Percentiles rank a stretch among this genome's conserved stretches.
Evolutionary conservation across 2,113 vertebrate genomes (phyloP).

Genomic region (Artemisiospiza belli): DNA sequence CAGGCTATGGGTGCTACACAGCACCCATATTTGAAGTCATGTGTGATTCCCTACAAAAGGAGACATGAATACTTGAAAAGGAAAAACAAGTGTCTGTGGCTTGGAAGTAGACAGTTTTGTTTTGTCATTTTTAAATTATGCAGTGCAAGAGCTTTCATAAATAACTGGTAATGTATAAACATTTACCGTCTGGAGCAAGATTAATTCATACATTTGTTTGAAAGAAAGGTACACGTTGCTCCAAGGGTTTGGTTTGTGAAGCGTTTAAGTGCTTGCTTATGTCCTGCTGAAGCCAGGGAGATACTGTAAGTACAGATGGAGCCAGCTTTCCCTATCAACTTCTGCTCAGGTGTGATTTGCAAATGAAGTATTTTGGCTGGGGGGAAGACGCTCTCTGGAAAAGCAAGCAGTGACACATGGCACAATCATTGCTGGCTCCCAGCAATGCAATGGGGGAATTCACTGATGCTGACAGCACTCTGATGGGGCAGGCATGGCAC

Average conservation of each 20-base stretch:
- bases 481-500: constrained; percentile 21
- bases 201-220: constrained; percentile 7
- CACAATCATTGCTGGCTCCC: background rate
- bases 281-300: background rate
- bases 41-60: background rate
- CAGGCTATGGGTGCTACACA: background rate
- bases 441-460: background rate
- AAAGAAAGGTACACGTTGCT: background rate
- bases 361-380: constrained; percentile 41
- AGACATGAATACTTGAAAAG: background rate
- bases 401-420: constrained; percentile 7
- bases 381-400: background rate
- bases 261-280: background rate
- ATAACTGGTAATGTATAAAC: constrained; percentile 38
- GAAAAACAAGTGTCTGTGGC: background rate
- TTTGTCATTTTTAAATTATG: constrained; percentile 42
- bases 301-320: background rate
- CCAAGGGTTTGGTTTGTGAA: background rate
- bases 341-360: constrained; percentile 53
- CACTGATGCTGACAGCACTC: background rate
- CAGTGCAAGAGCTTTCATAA: constrained; percentile 35
- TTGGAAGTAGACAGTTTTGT: background rate
- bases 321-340: background rate
- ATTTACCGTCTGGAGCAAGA: constrained; percentile 37
- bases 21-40: background rate